Conservation (phyloP, 2,888 invertebrate genomes). For the Melinaea menophilus region DNA sequence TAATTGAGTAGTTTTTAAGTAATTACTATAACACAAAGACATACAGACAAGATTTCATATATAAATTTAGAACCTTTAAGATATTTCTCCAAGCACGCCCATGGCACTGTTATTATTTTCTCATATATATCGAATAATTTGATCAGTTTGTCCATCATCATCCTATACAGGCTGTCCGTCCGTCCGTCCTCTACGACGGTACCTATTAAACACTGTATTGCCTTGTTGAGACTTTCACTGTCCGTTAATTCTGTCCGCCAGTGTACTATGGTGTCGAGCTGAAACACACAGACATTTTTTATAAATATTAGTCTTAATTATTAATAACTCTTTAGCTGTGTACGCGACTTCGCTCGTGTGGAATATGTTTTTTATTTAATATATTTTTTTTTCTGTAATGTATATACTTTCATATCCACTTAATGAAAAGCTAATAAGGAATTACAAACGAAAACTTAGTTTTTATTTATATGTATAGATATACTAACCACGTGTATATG, state of each 20-base stretch:
- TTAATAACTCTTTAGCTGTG: too few relatives aligned
- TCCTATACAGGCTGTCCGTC: constrained; percentile 26
- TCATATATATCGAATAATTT: constrained; percentile 41
- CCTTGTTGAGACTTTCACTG: constrained; percentile 29
- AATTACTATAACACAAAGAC: too few relatives aligned
- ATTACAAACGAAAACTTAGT: too few relatives aligned
- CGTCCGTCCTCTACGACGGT: constrained; percentile 40
- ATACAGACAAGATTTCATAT: too few relatives aligned
- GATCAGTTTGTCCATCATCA: constrained; percentile 38
- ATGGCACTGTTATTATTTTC: constrained; percentile 33
- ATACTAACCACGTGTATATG: constrained; percentile 57
- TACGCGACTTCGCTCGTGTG: too few relatives aligned
- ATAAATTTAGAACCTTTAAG: too few relatives aligned
- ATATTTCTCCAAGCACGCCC: constrained; percentile 41
- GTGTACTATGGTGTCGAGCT: constrained; percentile 42
- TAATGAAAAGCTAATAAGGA: too few relatives aligned
- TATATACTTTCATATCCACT: too few relatives aligned
- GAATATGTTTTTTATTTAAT: too few relatives aligned
- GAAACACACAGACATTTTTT: constrained; percentile 19
- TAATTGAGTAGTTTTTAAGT: too few relatives aligned
- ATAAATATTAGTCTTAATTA: too few relatives aligned
- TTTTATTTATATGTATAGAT: not conserved
- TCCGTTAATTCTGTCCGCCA: constrained; percentile 36
- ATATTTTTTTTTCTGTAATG: too few relatives aligned
- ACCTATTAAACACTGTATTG: constrained; percentile 38